Base-by-base conservation (phyloP, 2,888 invertebrate genomes). In the Pomacea canaliculata region DNA sequence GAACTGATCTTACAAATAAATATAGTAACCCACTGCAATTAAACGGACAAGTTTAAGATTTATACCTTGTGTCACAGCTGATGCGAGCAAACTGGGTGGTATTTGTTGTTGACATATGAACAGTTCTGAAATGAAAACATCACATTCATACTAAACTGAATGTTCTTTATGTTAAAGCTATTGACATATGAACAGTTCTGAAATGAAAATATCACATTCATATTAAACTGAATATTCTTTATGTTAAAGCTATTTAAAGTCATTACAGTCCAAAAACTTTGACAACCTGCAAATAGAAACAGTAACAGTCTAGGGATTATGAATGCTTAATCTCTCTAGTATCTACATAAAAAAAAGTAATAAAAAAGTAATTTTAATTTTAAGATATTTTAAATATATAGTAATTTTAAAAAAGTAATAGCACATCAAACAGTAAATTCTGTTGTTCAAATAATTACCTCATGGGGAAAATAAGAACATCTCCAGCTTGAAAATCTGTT, bases 71-170 rank as follows among this genome's bases (percentile, higher is more conserved):
- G 78, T 88, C 88, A 83, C 88, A 88, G 76, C 87, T 88, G 23
- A 88, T 83, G 63, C 88, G 70, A 1, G 86, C 83, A 62, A 83
- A 82, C 59, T 86, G 83, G 59, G 88, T 88, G 37, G 83, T 71
- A 79, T 88, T 88, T 48, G 84, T 83, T 16, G 87, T 87, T 0
- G 88, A 88, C 88, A 88, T 88, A 73, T 88, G 88, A 12, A 87
- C 85, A 18, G 87, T 86, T 71, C 86, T 87, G 66, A 27, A 49
- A 66, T 70, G 23, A 51, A 19, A 71, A 59, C n/a, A 73, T 48
- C 49, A n/a, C 63, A 27, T 8, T 19, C 12, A 23, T 23, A 19
- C 1, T n/a, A 5, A 18, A 51, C 27, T 19, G 18, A 60, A 60
- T 60, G 4, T 60, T 60, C n/a, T 60, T 60, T 37, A 37, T 37